phyloP scores from a whole-genome alignment of 2,113 vertebrate species.

The Seriola aureovittata region DNA sequence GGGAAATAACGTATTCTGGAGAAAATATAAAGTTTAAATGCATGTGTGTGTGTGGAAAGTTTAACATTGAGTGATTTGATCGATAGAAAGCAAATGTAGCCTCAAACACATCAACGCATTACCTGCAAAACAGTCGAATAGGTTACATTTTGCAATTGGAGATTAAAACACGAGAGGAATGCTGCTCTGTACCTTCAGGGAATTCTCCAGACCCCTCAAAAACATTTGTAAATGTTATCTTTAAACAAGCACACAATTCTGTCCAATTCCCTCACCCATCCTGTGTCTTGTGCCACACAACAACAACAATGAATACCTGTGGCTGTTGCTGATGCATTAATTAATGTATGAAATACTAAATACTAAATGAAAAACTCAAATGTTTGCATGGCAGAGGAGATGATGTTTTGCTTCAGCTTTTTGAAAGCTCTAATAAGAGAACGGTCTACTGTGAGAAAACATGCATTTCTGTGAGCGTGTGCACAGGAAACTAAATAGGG shows the following conservation, averaged over 20 bases:
- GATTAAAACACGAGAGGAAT: constrained; percentile 8
- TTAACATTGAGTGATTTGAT: too few relatives aligned
- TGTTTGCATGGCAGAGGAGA: constrained; percentile 41
- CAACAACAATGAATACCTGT: constrained; percentile 3
- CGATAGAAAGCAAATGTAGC: not conserved
- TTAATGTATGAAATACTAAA: not conserved
- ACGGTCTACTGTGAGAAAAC: constrained; percentile 4
- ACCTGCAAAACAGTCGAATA: not conserved
- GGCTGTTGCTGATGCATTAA: not conserved
- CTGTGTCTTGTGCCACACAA: not conserved
- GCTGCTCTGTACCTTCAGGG: not conserved
- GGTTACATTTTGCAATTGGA: not conserved
- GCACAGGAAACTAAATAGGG: constrained; percentile 27
- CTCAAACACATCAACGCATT: not conserved
- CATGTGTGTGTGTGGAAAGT: not conserved
- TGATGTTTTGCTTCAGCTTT: not conserved
- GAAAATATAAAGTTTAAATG: too few relatives aligned
- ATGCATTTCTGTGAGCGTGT: constrained; percentile 13
- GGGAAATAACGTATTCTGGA: not conserved
- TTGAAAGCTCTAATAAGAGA: constrained; percentile 8
- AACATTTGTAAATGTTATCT: not conserved
- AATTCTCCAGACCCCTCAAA: not conserved
- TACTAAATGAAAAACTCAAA: not conserved
- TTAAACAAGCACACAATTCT: not conserved
- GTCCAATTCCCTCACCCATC: not conserved